Percentiles rank a stretch among this genome's conserved stretches.
Conservation (phyloP, 2,113 vertebrate genomes). For the Melanostigma gelatinosum region DNA sequence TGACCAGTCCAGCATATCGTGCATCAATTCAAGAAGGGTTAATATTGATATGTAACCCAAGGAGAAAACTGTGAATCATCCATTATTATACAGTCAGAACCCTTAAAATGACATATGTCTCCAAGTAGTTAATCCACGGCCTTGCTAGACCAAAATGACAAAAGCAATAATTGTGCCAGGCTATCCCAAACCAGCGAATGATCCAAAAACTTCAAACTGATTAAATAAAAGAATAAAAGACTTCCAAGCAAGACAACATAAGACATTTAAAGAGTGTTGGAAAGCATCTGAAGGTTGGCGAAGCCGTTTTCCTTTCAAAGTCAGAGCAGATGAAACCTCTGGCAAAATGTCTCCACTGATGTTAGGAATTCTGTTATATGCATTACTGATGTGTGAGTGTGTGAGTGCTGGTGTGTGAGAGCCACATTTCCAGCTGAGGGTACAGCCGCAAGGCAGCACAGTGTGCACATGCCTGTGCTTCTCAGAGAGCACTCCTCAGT, state of each 20-base stretch:
- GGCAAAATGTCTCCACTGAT: background rate
- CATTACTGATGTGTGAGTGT: background rate
- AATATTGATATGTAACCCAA: background rate
- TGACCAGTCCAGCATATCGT: background rate
- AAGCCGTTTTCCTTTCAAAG: slow-evolving; percentile 20
- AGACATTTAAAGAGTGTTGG: background rate
- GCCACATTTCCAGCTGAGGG: slow-evolving; percentile 39
- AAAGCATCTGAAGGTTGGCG: slow-evolving; percentile 9
- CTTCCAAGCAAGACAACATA: background rate
- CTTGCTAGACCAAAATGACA: background rate
- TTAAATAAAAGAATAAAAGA: background rate
- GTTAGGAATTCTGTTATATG: slow-evolving; percentile 3
- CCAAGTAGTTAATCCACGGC: background rate
- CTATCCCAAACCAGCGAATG: background rate
- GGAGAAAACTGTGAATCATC: background rate
- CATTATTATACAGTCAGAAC: background rate
- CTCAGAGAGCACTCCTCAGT: background rate
- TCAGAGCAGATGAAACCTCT: slow-evolving; percentile 26
- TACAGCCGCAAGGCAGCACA: slow-evolving; percentile 2
- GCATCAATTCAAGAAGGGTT: background rate
- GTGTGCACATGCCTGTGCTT: background rate
- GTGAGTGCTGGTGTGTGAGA: background rate
- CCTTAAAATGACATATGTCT: background rate
- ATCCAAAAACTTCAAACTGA: background rate
- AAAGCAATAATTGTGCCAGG: background rate